Conservation (phyloP, 2,797 vertebrate genomes). For the Enteromius radiatus region DNA sequence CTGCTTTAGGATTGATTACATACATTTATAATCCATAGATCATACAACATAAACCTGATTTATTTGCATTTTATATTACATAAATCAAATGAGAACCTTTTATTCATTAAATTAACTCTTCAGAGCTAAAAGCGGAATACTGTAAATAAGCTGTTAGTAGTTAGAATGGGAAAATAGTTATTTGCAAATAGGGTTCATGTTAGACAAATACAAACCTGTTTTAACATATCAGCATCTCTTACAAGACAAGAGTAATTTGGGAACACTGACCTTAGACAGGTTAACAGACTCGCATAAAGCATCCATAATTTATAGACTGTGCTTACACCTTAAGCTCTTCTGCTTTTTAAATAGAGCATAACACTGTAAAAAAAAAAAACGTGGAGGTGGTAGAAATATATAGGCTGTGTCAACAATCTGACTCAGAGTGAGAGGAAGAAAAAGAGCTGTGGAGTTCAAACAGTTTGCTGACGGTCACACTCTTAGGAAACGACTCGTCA, state of each 20-base stretch:
- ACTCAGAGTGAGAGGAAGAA: not conserved
- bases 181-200: not conserved
- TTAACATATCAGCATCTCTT: not conserved
- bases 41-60: not conserved
- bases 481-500: not conserved
- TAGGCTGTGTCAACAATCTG: conserved; percentile 35
- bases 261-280: not conserved
- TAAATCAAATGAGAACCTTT: not conserved
- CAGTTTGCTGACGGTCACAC: not conserved
- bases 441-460: conserved; percentile 14
- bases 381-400: conserved; percentile 13
- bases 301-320: not conserved
- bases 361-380: conserved; percentile 21
- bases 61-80: not conserved
- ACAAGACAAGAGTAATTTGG: not conserved
- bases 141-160: not conserved
- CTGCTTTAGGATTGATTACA: not conserved
- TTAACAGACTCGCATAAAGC: not conserved
- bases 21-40: not conserved
- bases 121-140: not conserved
- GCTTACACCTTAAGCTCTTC: not conserved
- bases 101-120: not conserved
- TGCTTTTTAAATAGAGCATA: conserved; percentile 28
- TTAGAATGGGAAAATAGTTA: not conserved
- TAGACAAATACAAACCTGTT: not conserved